Percentiles rank a stretch among this genome's conserved stretches.
Evolutionary conservation across 2,113 vertebrate species (phyloP).

Genomic region (Romanogobio albipinnatus): DNA sequence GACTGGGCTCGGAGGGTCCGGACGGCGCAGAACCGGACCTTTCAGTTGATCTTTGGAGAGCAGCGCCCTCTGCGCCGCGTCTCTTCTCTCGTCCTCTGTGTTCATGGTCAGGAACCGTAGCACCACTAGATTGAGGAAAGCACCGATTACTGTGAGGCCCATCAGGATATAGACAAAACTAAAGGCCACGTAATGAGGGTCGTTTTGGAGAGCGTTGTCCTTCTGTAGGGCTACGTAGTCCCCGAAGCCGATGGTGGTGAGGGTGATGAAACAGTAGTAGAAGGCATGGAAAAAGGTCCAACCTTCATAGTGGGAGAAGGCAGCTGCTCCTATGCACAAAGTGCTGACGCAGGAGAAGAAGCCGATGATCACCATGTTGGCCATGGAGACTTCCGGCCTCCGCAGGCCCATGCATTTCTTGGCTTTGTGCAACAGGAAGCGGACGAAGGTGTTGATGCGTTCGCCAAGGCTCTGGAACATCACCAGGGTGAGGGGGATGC

Average conservation of each 20-base stretch:
- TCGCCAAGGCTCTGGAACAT: slow-evolving; percentile 99
- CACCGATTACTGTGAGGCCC: slow-evolving; percentile 94
- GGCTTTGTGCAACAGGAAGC: slow-evolving; percentile 88
- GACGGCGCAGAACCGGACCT: slow-evolving; percentile 52
- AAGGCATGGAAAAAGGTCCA: slow-evolving; percentile 99
- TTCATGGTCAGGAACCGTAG: slow-evolving; percentile 98
- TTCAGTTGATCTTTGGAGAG: slow-evolving; percentile 70
- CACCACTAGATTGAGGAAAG: slow-evolving; percentile 97
- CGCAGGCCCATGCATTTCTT: slow-evolving; percentile 91
- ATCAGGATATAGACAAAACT: slow-evolving; percentile 97
- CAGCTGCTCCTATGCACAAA: slow-evolving; percentile 87
- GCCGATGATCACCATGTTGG: slow-evolving; percentile 98
- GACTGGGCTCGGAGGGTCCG: slow-evolving; percentile 48
- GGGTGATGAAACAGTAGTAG: slow-evolving; percentile 98
- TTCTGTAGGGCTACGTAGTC: slow-evolving; percentile 91
- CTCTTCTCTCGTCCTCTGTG: slow-evolving; percentile 90
- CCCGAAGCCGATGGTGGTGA: slow-evolving; percentile 91
- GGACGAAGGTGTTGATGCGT: slow-evolving; percentile 95
- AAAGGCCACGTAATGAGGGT: slow-evolving; percentile 95
- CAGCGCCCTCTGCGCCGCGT: slow-evolving; percentile 86
- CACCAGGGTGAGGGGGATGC: slow-evolving; percentile 95
- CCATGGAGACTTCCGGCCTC: slow-evolving; percentile 92
- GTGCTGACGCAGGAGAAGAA: slow-evolving; percentile 95
- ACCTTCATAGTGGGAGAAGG: slow-evolving; percentile 92
- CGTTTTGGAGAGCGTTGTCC: slow-evolving; percentile 90